Conservation (phyloP, 2,888 invertebrate species). For the Sabellastarte sp. region DNA sequence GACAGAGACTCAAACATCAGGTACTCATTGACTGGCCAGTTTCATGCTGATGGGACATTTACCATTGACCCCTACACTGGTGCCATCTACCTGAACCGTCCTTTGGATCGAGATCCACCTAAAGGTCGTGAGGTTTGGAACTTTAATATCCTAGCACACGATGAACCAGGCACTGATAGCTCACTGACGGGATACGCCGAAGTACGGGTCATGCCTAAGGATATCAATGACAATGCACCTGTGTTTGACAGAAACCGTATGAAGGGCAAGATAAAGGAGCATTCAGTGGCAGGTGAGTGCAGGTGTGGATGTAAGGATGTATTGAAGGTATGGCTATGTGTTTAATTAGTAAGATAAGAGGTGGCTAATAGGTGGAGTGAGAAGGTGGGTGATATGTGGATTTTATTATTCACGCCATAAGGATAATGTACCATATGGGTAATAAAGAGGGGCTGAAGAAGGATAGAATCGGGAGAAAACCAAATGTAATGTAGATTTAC, state of each 20-base stretch:
- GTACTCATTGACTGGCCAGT: slow-evolving; percentile 63
- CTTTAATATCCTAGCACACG: slow-evolving; percentile 52
- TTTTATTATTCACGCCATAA: no score
- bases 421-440: no score
- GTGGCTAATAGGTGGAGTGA: no score
- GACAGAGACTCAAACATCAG: slow-evolving; percentile 93
- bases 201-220: slow-evolving; percentile 94
- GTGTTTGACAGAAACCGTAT: slow-evolving; percentile 66
- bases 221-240: slow-evolving; percentile 98
- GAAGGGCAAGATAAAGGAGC: slow-evolving; percentile 79
- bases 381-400: no score
- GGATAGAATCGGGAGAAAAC: no score
- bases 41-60: slow-evolving; percentile 30
- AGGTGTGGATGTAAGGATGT: no score
- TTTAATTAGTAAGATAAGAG: no score
- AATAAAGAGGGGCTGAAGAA: no score
- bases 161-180: slow-evolving; percentile 43
- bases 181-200: slow-evolving; percentile 89
- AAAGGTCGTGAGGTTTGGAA: slow-evolving; percentile 33
- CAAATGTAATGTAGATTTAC: no score
- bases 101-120: slow-evolving; percentile 69
- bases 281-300: slow-evolving; percentile 76
- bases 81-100: slow-evolving; percentile 95
- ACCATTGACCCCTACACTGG: slow-evolving; percentile 77
- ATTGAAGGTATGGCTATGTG: no score